These are phyloP conservation scores for Grallaria varia DNA, from an alignment of 2,113 vertebrate genomes.

Conservation along the genomic window DNA sequence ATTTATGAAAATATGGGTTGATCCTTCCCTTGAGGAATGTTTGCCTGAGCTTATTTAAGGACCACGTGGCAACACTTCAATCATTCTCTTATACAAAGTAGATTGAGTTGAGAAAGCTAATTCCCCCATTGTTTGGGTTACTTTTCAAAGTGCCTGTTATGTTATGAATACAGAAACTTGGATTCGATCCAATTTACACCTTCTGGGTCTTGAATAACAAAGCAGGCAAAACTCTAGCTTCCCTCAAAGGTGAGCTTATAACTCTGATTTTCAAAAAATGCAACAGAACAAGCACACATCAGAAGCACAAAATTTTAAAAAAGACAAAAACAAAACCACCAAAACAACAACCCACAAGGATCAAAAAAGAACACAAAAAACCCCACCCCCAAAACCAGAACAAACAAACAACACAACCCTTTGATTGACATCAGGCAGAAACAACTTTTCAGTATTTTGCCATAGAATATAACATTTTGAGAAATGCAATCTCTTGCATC, in stretches of 20 bases:
- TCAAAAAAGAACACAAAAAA: not conserved
- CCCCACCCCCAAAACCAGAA: too few relatives aligned
- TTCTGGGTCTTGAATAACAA: not conserved
- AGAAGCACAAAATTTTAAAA: not conserved
- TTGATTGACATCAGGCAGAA: not conserved
- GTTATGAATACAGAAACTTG: not conserved
- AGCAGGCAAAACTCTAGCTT: not conserved
- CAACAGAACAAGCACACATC: not conserved
- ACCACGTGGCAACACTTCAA: not conserved
- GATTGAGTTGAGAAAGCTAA: not conserved
- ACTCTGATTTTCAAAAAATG: not conserved
- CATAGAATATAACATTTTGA: not conserved
- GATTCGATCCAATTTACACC: not conserved
- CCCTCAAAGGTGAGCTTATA: not conserved
- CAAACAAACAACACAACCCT: not conserved
- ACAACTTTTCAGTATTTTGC: not conserved
- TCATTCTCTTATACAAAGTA: not conserved
- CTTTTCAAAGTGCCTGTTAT: not conserved
- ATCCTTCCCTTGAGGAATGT: not conserved
- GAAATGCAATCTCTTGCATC: not conserved
- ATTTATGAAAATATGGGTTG: not conserved
- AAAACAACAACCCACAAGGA: not conserved
- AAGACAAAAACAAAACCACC: accelerated
- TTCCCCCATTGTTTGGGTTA: not conserved
- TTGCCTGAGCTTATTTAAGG: not conserved